A percentile compares a stretch with the other conserved stretches of the same genome.
phyloP scores from a whole-genome alignment of 1,140 invertebrate genomes.

The Nephila pilipes region DNA sequence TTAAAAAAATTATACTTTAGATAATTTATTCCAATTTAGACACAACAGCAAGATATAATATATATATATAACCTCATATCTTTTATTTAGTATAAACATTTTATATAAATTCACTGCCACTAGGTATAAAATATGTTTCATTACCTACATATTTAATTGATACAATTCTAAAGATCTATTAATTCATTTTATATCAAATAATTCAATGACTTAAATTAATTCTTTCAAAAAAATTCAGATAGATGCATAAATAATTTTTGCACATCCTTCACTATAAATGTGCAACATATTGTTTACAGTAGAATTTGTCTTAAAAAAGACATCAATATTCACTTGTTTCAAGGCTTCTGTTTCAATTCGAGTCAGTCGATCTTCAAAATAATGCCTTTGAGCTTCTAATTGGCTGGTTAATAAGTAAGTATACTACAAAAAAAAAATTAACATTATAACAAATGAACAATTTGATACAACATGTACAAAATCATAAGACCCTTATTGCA shows the following conservation, averaged over 20 bases:
- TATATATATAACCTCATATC: too few species aligned
- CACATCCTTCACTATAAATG: too few species aligned
- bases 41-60: too few species aligned
- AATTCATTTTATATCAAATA: background rate
- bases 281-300: background rate
- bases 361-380: constrained; percentile 92
- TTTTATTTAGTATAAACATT: too few species aligned
- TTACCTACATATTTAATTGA: too few species aligned
- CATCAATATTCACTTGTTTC: constrained; percentile 72
- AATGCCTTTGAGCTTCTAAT: constrained; percentile 94
- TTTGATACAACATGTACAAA: too few species aligned
- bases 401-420: constrained; percentile 98
- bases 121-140: too few species aligned
- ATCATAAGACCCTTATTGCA: too few species aligned
- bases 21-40: too few species aligned
- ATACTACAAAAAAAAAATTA: constrained; percentile 85
- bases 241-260: background rate
- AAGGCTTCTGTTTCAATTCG: constrained; percentile 83
- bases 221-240: background rate
- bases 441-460: background rate
- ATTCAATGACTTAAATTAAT: background rate
- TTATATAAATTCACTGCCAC: too few species aligned
- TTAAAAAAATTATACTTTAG: too few species aligned
- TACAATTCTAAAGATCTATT: background rate
- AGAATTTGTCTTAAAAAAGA: background rate